Evolutionary conservation across 2,797 vertebrate species (phyloP), one percentile per base, ranked within the genome.

Genomic region (Acanthurus tractus): DNA sequence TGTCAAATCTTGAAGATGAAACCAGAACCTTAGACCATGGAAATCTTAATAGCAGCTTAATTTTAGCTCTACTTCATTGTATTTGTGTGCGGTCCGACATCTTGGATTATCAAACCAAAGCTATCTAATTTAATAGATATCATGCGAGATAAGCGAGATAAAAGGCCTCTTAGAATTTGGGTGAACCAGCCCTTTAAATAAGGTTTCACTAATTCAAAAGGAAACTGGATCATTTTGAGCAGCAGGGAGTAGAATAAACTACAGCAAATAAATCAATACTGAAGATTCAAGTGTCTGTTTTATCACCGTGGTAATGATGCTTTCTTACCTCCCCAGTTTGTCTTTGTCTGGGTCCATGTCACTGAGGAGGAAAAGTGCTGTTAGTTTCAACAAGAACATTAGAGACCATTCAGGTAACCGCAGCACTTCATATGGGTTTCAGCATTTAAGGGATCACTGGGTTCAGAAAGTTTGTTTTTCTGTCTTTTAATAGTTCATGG

Each of bases 311-410:
- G 63, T 62, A 0, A 70, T n/a, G 25, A 18, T 0, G 8, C 23
- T 3, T 1, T 49, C 90, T 94, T 96, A 99, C 98, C 98, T 96
- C 89, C 97, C 97, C 49, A 98, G 95, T 90, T 99, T 98, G 69
- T 99, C 98, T 93, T 98, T 99, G 90, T 99, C 98, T 80, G 96
- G 97, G 89, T 99, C 98, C 97, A 99, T 99, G 88, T 99, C 97
- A 65, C 98, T 99, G 86, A 73, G 76, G 87, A 90, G 53, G 70
- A 81, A 45, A 65, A 81, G 45, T 17, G 29, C 67, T 5, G 62
- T 53, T 22, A 50, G 42, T 70, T 53, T 70, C 4, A 66, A 64
- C 12, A 46, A 8, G 8, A 40, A 50, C 6, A 36, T 13, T 22
- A 29, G 10, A 50, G 57, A 17, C 48, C 13, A 42, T 10, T 45